Evolutionary conservation across 2,113 vertebrate species (phyloP), one percentile per base, ranked within the genome.

Genomic region (Corythornis cristatus): DNA sequence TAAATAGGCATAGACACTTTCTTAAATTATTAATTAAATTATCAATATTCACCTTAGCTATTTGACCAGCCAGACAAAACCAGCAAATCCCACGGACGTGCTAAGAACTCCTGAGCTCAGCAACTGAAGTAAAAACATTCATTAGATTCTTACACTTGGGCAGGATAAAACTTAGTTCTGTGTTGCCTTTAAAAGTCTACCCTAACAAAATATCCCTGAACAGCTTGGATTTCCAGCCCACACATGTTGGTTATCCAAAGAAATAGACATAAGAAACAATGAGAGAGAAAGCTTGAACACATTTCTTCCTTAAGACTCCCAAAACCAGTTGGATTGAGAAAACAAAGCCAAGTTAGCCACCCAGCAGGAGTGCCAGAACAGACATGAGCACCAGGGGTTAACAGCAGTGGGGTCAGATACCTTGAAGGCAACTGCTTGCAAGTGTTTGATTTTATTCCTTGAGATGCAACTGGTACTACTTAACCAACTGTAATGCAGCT

Each of bases 221-320:
- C 31, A 94, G 93, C 76, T 95, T 91, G 50, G 26, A 90, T 90
- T 96, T 95, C 93, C 51, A 96, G 93, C 83, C 95, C 96, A 95
- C 96, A 90, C 90, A 91, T 28, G 57, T 22, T 64, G 72, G 79
- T 88, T 94, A 94, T 94, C 88, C 81, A 77, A 94, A 90, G 79
- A 91, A 96, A 86, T 8, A 80, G 75, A 72, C 43, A 85, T 11
- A 2, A 93, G 75, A 51, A 95, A 91, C 53, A 35, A 62, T 4
- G 45, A 93, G n/a, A 46, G 50, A 88, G 60, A 91, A 79, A 80
- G 21, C 14, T 28, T 50, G 43, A 37, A 21, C 9, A 17, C 8
- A 1, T 73, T 86, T 91, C 42, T 86, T 83, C 54, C 31, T 79
- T 15, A 23, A 23, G 46, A 60, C 25, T 91, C 42, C 64, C 57